Conservation (phyloP, 2,797 vertebrate genomes). For the Syngnathus rostellatus region DNA sequence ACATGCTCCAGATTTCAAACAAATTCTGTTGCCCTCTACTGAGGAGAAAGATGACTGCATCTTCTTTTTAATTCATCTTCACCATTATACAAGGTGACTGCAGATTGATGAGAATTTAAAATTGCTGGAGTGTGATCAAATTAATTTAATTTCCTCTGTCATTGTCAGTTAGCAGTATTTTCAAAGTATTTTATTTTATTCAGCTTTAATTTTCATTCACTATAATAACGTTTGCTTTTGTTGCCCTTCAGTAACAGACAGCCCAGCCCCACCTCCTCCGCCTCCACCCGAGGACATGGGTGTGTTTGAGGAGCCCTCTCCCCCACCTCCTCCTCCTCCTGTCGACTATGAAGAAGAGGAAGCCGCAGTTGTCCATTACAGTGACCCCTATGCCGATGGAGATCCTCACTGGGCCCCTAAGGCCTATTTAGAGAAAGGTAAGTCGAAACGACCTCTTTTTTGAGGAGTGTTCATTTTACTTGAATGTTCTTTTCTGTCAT, state of each 20-base stretch:
- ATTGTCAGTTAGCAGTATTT: neutral
- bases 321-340: conserved; percentile 90
- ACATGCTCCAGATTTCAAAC: neutral
- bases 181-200: neutral
- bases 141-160: neutral
- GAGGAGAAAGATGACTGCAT: conserved; percentile 14
- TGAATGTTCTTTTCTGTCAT: neutral
- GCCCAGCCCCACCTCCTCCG: conserved; percentile 91
- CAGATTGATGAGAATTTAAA: neutral
- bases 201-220: neutral
- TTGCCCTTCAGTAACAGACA: conserved; percentile 83
- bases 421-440: conserved; percentile 94
- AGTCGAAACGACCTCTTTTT: neutral
- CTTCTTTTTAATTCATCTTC: neutral
- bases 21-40: conserved; percentile 36
- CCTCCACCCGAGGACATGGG: conserved; percentile 90
- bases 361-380: conserved; percentile 89
- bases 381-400: conserved; percentile 90
- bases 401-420: conserved; percentile 98
- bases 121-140: neutral
- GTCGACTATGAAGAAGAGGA: conserved; percentile 98
- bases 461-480: neutral
- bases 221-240: neutral
- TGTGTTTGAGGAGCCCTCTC: conserved; percentile 90
- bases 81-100: neutral